Evolutionary conservation across 2,113 vertebrate genomes (phyloP).

Genomic region (Petrocephalus zakoni): DNA sequence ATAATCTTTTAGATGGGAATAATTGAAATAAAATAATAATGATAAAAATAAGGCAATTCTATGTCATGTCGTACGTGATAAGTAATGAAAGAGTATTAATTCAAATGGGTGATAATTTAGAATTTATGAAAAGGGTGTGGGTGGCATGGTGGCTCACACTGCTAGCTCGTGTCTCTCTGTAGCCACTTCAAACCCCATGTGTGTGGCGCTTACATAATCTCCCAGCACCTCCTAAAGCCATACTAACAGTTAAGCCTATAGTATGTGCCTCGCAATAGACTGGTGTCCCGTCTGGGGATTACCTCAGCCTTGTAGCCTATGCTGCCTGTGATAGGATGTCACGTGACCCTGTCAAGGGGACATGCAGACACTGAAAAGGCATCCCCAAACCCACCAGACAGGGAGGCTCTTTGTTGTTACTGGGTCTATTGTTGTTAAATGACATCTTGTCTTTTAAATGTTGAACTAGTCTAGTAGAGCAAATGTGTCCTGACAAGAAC

Average conservation of each 20-base stretch:
- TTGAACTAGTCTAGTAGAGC: background rate
- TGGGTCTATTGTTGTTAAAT: background rate
- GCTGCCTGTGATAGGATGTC: background rate
- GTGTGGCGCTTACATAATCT: background rate
- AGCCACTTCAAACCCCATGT: background rate
- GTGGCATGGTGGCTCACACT: background rate
- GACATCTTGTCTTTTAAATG: background rate
- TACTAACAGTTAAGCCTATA: background rate
- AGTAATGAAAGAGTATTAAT: background rate
- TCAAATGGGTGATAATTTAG: background rate
- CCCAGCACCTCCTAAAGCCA: background rate
- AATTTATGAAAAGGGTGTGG: background rate
- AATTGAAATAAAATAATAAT: background rate
- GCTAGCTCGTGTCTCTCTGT: background rate
- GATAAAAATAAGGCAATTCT: background rate
- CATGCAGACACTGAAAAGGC: background rate
- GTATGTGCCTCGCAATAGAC: background rate
- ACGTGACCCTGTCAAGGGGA: background rate
- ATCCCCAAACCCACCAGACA: background rate
- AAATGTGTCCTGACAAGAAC: constrained; percentile 11
- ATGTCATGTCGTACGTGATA: background rate
- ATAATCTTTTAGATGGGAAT: background rate
- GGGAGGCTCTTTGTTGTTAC: background rate
- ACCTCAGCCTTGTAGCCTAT: background rate
- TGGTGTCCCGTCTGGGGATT: background rate